Base-by-base conservation (phyloP, 1,140 invertebrate species). In the Drosophila persimilis region DNA sequence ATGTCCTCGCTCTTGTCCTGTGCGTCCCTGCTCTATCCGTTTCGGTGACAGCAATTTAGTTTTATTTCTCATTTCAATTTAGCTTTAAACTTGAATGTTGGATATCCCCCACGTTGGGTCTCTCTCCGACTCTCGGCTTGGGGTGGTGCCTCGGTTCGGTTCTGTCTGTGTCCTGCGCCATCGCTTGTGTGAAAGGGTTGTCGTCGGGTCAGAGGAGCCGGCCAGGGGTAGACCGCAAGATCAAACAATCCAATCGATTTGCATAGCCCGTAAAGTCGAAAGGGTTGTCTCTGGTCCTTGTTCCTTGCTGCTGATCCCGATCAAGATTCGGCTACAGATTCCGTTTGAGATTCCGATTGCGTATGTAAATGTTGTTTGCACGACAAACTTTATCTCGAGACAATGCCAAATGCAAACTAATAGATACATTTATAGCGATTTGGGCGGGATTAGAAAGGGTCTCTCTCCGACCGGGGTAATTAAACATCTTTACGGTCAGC, bases 321-420 rank as follows among this genome's bases (percentile, higher is more conserved):
- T 55, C 11, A 4, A 4, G 45, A 46, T 46, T 1, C 35, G 6
- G 35, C 39, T 39, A 9, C 35, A 13, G 63, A 51, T 64, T 13
- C n/a, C 39, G 35, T 39, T 39, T 39, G 35, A 39, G 46, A 52
- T 63, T 50, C 15, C 47, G 59, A 80, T 77, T 69, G 56, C 31
- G 24, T 74, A 88, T 86, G 83, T 57, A 69, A 88, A 86, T 86
- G 73, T 65, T 85, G 81, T 85, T 85, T 85, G 83, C 81, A 62
- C 81, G 64, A 88, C 73, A 86, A 86, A 86, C 73, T 79, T 79
- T 66, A 64, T 63, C 59, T 48, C 69, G 44, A 26, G 46, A 77
- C 62, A 81, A 83, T 74, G 70, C 73, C 69, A 74, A 80, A 74
- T 69, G 73, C 71, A 81, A 86, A 72, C 81, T 86, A 86, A 86